A percentile compares a stretch with the other conserved stretches of the same genome.
Evolutionary conservation across 2,888 invertebrate species (phyloP).

Genomic region (Ennomos quercinarius): DNA sequence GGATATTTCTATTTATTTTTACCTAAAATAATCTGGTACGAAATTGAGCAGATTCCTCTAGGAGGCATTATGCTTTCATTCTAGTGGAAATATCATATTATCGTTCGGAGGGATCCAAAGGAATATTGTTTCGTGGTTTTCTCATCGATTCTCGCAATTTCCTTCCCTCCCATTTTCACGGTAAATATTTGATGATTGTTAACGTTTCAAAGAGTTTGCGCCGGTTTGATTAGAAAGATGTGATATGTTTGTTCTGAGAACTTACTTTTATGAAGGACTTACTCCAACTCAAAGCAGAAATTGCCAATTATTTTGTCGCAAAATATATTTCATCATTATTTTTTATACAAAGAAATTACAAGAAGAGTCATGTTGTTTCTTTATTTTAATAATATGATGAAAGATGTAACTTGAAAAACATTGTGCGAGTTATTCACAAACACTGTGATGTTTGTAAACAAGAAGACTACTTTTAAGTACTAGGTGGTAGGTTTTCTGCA

Average conservation of each 20-base stretch:
- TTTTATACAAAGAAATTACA: too few species aligned
- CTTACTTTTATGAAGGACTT: slow-evolving; percentile 4
- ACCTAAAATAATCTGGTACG: slow-evolving; percentile 55
- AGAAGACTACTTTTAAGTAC: too few species aligned
- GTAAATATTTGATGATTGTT: slow-evolving; percentile 50
- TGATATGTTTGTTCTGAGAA: slow-evolving; percentile 12
- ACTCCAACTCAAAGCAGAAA: too few species aligned
- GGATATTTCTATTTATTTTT: slow-evolving; percentile 47
- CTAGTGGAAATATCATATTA: slow-evolving; percentile 73
- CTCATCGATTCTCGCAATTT: slow-evolving; percentile 58
- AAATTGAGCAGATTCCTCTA: slow-evolving; percentile 55
- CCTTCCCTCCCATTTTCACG: slow-evolving; percentile 44
- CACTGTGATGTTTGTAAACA: too few species aligned
- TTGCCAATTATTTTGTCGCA: too few species aligned
- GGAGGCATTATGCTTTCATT: slow-evolving; percentile 62
- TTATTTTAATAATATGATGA: too few species aligned
- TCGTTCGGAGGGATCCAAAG: slow-evolving; percentile 57
- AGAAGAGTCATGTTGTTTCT: too few species aligned
- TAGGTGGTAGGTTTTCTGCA: too few species aligned
- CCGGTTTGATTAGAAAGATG: slow-evolving; percentile 26
- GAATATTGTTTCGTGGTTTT: slow-evolving; percentile 72
- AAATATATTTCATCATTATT: too few species aligned
- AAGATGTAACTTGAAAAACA: too few species aligned
- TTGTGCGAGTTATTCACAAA: too few species aligned
- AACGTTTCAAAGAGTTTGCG: slow-evolving; percentile 47